Evolutionary conservation across 2,888 invertebrate genomes (phyloP), one percentile per base, ranked within the genome.

Genomic region (Cybosia mesomella): DNA sequence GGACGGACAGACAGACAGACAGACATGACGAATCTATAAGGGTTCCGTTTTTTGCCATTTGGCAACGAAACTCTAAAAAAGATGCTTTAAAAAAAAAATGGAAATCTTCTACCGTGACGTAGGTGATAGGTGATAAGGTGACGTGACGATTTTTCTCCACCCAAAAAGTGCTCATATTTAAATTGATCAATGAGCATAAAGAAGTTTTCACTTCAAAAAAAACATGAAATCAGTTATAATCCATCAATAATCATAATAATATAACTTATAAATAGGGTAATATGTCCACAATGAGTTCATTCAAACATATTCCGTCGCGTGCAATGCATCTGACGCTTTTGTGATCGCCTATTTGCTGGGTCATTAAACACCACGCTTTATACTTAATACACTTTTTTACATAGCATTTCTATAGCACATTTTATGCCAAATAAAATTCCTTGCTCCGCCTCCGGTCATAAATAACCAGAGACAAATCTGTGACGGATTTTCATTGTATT

Each of bases 351-450:
- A 90, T 93, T 91, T 89, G 87, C 72, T 89, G 91, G 86, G 78
- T 91, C 94, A 93, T 93, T 93, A 89, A 89, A 85, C 84, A 76
- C 73, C 91, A 93, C 92, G 91, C 91, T 92, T 94, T 89, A 87
- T 91, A 90, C 92, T 90, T 90, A 92, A 91, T 91, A 92, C 87
- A 87, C 70, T 91, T 92, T 92, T 93, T 92, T n/a, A n/a, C 91
- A 91, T 91, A 86, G 88, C 86, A 89, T 90, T 89, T 87, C 85
- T 89, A 91, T 83, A 88, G 90, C 89, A 89, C 85, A 93, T 93
- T 92, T 90, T 88, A 92, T 89, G 93, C 88, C 92, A 92, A 92
- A 94, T 93, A 93, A 92, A 93, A 92, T 90, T 87, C 80, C 81
- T 74, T 87, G 77, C 87, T 80, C 87, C 92, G 91, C 94, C 93